Evolutionary conservation across 2,888 invertebrate species (phyloP).

Genomic region (Hypercompe scribonia): DNA sequence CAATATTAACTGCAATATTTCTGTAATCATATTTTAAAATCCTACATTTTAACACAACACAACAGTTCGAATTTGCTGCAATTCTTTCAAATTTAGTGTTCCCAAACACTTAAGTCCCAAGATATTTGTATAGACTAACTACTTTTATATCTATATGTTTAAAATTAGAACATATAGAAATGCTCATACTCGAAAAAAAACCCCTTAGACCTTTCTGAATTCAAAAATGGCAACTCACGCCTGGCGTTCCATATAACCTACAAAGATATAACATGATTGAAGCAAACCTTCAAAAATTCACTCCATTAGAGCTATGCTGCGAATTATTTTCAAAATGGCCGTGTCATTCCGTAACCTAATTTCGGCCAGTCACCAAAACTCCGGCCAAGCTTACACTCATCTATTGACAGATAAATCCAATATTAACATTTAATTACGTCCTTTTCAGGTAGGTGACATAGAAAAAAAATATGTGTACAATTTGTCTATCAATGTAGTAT

Average conservation of each 20-base stretch:
- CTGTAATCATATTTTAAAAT: not conserved
- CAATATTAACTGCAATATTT: not conserved
- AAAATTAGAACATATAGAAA: not conserved
- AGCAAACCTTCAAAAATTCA: constrained; percentile 31
- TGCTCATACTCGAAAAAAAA: not conserved
- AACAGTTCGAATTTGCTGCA: too few relatives aligned
- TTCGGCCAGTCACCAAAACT: constrained; percentile 44
- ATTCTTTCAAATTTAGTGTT: too few relatives aligned
- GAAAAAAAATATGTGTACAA: not conserved
- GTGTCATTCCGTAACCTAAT: constrained; percentile 48
- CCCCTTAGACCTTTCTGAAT: not conserved
- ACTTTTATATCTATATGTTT: not conserved
- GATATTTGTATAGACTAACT: not conserved
- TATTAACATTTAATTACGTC: constrained; percentile 4
- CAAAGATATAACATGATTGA: constrained; percentile 35
- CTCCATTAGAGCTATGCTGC: constrained; percentile 31
- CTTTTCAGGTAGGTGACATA: not conserved
- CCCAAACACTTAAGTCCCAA: not conserved
- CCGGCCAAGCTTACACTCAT: constrained; percentile 37
- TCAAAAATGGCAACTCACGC: not conserved
- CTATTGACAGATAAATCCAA: constrained; percentile 36
- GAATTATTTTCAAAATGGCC: constrained; percentile 46
- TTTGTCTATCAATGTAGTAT: too few relatives aligned
- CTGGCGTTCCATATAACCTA: not conserved
- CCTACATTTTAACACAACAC: too few relatives aligned